Percentiles rank a stretch among this genome's conserved stretches.
These are phyloP conservation scores for Microctenopoma steveboyesi DNA, from an alignment of 2,797 vertebrate species.

Conservation along the genomic window DNA sequence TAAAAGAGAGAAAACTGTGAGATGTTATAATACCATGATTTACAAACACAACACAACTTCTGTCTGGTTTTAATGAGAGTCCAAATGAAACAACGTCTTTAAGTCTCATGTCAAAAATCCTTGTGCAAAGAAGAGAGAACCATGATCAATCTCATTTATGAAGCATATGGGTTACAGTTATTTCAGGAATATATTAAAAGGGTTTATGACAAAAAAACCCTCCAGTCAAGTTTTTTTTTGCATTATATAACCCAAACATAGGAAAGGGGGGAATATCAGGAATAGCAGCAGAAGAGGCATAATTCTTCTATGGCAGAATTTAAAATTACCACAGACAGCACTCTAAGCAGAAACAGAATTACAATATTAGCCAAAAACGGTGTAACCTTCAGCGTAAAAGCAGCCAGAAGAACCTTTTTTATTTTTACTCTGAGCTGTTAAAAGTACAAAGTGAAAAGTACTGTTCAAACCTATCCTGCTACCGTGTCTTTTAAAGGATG, in stretches of 20 bases:
- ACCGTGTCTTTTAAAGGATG: not conserved
- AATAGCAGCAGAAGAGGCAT: not conserved
- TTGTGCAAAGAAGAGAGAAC: not conserved
- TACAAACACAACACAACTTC: not conserved
- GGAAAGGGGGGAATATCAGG: not conserved
- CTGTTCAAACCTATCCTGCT: not conserved
- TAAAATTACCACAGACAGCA: not conserved
- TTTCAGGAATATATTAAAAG: slow-evolving; percentile 1
- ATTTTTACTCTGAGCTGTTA: not conserved
- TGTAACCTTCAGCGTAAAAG: not conserved
- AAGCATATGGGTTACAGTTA: not conserved
- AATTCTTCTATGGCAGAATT: not conserved
- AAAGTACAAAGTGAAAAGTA: too few relatives aligned
- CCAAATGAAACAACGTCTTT: not conserved
- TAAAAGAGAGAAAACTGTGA: slow-evolving; percentile 16
- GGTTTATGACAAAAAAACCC: not conserved
- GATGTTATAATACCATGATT: slow-evolving; percentile 6
- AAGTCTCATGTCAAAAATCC: slow-evolving; percentile 3
- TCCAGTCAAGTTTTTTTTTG: not conserved
- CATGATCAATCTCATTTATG: not conserved
- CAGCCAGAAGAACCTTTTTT: not conserved
- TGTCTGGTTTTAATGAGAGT: not conserved
- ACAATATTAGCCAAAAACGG: not conserved
- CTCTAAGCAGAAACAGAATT: not conserved
- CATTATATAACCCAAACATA: not conserved